A percentile compares a stretch with the other conserved stretches of the same genome.
Evolutionary conservation across 2,113 vertebrate genomes (phyloP).

Genomic region (Thymallus thymallus): DNA sequence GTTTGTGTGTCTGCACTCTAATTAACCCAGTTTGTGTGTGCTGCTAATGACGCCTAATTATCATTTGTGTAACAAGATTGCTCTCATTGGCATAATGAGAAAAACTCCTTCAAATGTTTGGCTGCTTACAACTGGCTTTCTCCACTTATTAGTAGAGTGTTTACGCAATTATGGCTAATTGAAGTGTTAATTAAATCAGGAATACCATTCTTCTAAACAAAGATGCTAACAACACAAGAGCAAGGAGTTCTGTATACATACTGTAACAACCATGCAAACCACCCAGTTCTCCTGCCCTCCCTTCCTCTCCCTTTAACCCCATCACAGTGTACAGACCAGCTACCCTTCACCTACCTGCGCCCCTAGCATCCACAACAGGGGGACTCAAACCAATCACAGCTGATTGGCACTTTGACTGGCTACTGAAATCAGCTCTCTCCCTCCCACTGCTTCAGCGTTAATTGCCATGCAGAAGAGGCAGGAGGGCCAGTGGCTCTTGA

Average conservation of each 20-base stretch:
- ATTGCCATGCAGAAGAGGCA: constrained; percentile 59
- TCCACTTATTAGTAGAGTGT: constrained; percentile 71
- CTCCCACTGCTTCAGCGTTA: constrained; percentile 59
- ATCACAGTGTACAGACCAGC: constrained; percentile 21
- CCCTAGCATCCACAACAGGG: constrained; percentile 29
- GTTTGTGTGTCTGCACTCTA: constrained; percentile 64
- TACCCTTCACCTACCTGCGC: constrained; percentile 2
- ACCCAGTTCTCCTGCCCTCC: neutral
- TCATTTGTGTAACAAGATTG: constrained; percentile 77
- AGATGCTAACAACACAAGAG: constrained; percentile 40
- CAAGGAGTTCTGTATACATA: constrained; percentile 35
- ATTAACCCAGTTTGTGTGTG: constrained; percentile 74
- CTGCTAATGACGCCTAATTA: constrained; percentile 77
- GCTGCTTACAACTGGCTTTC: constrained; percentile 60
- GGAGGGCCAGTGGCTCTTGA: constrained; percentile 56
- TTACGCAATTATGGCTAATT: constrained; percentile 78
- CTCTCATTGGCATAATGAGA: constrained; percentile 72
- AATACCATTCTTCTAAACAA: constrained; percentile 64
- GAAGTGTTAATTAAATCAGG: constrained; percentile 78
- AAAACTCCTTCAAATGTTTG: constrained; percentile 73
- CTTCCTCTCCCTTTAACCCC: neutral
- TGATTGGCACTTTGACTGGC: constrained; percentile 61
- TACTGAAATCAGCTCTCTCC: constrained; percentile 56
- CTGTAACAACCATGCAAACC: constrained; percentile 35
- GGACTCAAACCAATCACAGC: constrained; percentile 58